phyloP scores from a whole-genome alignment of 2,888 invertebrate species.

The Coelogynopora nodosa region DNA sequence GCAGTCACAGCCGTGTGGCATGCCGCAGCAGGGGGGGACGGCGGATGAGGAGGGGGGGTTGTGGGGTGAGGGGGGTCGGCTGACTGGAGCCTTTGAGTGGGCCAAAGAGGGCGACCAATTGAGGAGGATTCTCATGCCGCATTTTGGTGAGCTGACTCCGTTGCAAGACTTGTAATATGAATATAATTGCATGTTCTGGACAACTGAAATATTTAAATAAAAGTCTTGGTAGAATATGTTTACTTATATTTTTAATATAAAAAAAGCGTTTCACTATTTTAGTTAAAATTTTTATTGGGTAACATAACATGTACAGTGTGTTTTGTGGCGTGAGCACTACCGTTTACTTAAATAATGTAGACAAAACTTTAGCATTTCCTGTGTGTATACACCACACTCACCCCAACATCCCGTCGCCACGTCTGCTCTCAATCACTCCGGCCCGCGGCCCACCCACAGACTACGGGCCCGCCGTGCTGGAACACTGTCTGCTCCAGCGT shows the following conservation, averaged over 20 bases:
- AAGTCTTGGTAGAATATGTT: too few species aligned
- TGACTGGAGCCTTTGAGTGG: conserved; percentile 65
- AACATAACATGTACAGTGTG: too few species aligned
- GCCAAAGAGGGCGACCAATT: conserved; percentile 74
- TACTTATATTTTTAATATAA: too few species aligned
- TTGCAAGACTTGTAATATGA: too few species aligned
- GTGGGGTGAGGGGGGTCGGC: not conserved
- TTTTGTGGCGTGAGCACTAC: too few species aligned
- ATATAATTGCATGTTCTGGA: too few species aligned
- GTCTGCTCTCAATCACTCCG: conserved; percentile 17
- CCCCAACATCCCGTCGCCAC: not conserved
- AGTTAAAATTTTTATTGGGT: too few species aligned
- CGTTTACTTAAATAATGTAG: too few species aligned
- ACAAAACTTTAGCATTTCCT: too few species aligned
- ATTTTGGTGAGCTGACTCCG: conserved; percentile 67
- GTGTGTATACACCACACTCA: not conserved
- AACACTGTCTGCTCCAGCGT: conserved; percentile 76
- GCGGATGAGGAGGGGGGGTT: not conserved
- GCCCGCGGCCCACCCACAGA: not conserved
- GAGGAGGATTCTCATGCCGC: conserved; percentile 76
- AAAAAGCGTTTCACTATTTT: too few species aligned
- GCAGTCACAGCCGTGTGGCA: not conserved
- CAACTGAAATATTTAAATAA: too few species aligned
- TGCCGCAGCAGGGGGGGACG: not conserved
- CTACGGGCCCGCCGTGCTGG: conserved; percentile 84